Conservation (phyloP, 2,888 invertebrate genomes). For the Chrysopilus asiliformis region DNA sequence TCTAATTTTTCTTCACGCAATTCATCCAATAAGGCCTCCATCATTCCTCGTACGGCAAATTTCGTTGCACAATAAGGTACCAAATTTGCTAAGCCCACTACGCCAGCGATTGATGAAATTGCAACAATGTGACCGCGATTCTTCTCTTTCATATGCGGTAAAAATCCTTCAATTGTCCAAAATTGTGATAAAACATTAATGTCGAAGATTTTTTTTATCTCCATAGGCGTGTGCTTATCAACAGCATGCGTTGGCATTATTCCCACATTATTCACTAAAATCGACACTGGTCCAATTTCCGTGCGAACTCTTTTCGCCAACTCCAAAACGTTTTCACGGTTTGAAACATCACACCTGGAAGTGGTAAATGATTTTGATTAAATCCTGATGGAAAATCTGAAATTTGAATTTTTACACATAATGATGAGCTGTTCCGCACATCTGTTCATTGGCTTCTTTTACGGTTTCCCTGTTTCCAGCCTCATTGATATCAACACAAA, state of each 20-base stretch:
- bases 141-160: conserved; percentile 60
- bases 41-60: conserved; percentile 70
- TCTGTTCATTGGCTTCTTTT: conserved; percentile 37
- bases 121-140: conserved; percentile 67
- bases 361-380: too few relatives aligned
- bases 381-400: not conserved
- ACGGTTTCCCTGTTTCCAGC: conserved; percentile 54
- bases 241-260: conserved; percentile 69
- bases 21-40: conserved; percentile 73
- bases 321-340: conserved; percentile 49
- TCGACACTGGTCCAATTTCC: conserved; percentile 63
- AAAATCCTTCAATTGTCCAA: conserved; percentile 61
- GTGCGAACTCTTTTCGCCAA: conserved; percentile 47
- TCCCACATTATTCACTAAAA: conserved; percentile 76
- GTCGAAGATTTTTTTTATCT: conserved; percentile 56
- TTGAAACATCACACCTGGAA: conserved; percentile 62
- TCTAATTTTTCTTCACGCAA: conserved; percentile 44
- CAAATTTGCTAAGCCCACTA: conserved; percentile 56
- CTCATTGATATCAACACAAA: conserved; percentile 66
- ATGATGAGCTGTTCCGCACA: conserved; percentile 30
- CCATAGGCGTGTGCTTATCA: conserved; percentile 47
- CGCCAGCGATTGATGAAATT: conserved; percentile 62
- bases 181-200: conserved; percentile 68
- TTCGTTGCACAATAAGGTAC: conserved; percentile 74
- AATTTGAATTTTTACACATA: conserved; percentile 32